These are phyloP conservation scores for Prosopocoilus inquinatus DNA, from an alignment of 2,888 invertebrate species.

Conservation along the genomic window DNA sequence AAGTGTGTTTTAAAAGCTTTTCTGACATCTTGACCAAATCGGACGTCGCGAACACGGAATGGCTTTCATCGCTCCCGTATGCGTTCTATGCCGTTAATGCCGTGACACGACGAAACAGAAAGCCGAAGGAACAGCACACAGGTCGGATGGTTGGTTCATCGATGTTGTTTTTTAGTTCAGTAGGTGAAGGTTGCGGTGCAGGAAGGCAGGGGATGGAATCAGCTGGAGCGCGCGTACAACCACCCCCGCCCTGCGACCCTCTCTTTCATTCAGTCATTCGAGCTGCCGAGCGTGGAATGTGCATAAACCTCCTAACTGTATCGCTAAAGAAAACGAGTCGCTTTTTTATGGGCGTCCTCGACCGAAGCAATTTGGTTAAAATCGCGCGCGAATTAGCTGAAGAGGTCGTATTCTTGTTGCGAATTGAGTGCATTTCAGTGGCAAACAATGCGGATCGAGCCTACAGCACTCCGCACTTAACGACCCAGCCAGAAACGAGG, in stretches of 20 bases:
- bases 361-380: slow-evolving; percentile 6
- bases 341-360: background rate
- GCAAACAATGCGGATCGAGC: slow-evolving; percentile 39
- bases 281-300: slow-evolving; percentile 31
- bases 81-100: slow-evolving; percentile 28
- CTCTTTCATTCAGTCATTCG: slow-evolving; percentile 38
- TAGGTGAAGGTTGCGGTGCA: slow-evolving; percentile 45
- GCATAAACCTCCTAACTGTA: slow-evolving; percentile 23
- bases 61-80: slow-evolving; percentile 48
- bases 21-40: slow-evolving; percentile 55
- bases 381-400: slow-evolving; percentile 30
- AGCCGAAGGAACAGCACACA: background rate
- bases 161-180: slow-evolving; percentile 45
- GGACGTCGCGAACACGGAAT: slow-evolving; percentile 53
- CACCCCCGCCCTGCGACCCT: slow-evolving; percentile 20
- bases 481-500: slow-evolving; percentile 33
- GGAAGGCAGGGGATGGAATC: slow-evolving; percentile 30
- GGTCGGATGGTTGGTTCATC: slow-evolving; percentile 25
- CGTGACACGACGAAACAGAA: slow-evolving; percentile 22
- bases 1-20: slow-evolving; percentile 53
- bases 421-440: slow-evolving; percentile 38
- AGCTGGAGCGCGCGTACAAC: slow-evolving; percentile 36
- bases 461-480: slow-evolving; percentile 46
- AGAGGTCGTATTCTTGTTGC: slow-evolving; percentile 31
- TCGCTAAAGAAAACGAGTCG: background rate